Evolutionary conservation across 2,113 vertebrate genomes (phyloP), one percentile per base, ranked within the genome.

Genomic region (Hemichromis elongatus): DNA sequence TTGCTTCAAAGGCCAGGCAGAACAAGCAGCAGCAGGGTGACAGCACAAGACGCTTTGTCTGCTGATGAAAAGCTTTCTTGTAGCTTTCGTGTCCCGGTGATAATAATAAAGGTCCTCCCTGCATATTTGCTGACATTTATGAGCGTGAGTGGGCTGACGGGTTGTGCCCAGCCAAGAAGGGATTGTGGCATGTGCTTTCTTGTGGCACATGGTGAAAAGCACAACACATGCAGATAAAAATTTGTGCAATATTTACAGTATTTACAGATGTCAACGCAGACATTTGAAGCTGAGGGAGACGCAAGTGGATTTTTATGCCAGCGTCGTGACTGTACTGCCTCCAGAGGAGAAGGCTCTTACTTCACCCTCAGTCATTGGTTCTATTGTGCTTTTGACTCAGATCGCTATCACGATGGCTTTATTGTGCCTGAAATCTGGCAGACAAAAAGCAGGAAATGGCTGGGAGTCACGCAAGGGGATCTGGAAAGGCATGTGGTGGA

Each of bases 391-490:
- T 92, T 92, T 92, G 90, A 93, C 90, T 95, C 90, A 95, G 95
- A 95, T 96, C 92, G 80, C 87, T 95, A 96, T 96, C 96, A 92
- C 82, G 89, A 93, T 61, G 90, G 91, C 92, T 94, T 95, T 93
- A 95, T 96, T 94, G 93, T 94, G 93, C 90, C 88, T 91, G 94
- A 94, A 95, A 95, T 95, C 91, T 92, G 89, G 92, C 92, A 95
- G 92, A 95, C 94, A 95, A 96, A 95, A 95, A 95, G 95, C 95
- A 96, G 95, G 95, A 96, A 96, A 96, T 95, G 92, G 91, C 94
- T 82, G 89, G 91, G 90, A 96, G 95, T 96, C 95, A 96, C 95
- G 95, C 95, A 95, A 95, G 95, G 93, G 92, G 92, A 93, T 93
- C 91, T 92, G 80, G 92, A 91, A 89, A 91, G 92, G 90, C 90